These are phyloP conservation scores for Montipora efflorescens DNA, from an alignment of 64 coral and sea anemone genomes.

Conservation along the genomic window DNA sequence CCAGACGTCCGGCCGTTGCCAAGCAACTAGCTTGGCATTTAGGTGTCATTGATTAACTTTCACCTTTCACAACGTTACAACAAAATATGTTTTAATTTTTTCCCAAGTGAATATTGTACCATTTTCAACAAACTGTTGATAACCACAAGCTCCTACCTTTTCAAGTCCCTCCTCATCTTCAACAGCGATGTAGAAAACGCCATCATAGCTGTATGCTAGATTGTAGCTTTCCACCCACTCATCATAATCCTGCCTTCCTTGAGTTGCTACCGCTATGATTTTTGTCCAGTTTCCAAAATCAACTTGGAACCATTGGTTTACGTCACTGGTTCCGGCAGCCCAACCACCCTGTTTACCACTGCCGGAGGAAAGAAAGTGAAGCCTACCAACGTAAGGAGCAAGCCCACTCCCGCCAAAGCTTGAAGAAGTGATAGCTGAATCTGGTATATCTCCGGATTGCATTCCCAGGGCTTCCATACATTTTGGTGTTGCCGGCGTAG, in stretches of 20 bases:
- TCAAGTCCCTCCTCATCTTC: not conserved
- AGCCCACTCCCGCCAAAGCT: not conserved
- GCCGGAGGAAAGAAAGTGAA: slow-evolving; percentile 20
- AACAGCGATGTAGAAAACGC: not conserved
- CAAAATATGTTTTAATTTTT: no score
- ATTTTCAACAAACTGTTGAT: no score
- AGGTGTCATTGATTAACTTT: no score
- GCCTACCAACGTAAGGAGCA: slow-evolving; percentile 49
- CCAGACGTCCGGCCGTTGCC: no score
- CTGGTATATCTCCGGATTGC: slow-evolving; percentile 14
- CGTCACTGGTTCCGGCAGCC: slow-evolving; percentile 37
- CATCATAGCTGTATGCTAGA: slow-evolving; percentile 38
- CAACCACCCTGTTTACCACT: slow-evolving; percentile 38
- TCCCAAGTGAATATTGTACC: no score
- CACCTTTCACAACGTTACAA: no score
- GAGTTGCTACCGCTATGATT: slow-evolving; percentile 18
- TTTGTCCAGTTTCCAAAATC: slow-evolving; percentile 45
- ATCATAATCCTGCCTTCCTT: slow-evolving; percentile 33
- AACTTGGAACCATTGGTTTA: slow-evolving; percentile 54
- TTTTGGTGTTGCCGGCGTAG: not conserved
- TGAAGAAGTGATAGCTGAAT: slow-evolving; percentile 58
- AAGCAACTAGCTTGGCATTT: no score
- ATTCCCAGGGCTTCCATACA: slow-evolving; percentile 61
- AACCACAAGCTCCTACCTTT: not conserved
- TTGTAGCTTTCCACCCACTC: slow-evolving; percentile 66